phyloP scores from a whole-genome alignment of 2,113 vertebrate species.

The Spheniscus mendiculus region DNA sequence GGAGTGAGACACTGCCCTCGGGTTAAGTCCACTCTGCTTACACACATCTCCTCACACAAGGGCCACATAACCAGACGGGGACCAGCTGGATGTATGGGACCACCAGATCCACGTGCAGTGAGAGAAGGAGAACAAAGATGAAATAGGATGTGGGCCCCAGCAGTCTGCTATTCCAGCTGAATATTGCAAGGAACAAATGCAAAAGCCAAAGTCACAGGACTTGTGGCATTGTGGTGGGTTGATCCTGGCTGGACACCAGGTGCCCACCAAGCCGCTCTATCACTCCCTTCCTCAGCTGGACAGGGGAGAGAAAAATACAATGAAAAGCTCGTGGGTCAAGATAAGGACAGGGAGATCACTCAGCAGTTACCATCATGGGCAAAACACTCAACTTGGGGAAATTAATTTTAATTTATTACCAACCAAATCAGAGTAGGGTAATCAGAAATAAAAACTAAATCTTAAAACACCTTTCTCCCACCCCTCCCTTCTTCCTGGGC shows the following conservation, averaged over 20 bases:
- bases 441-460: not conserved
- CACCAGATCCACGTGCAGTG: not conserved
- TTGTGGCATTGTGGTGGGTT: not conserved
- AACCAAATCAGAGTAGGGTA: not conserved
- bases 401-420: not conserved
- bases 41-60: not conserved
- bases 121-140: not conserved
- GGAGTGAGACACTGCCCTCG: fast-evolving
- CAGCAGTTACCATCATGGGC: fast-evolving
- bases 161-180: not conserved
- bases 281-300: not conserved
- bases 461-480: not conserved
- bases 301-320: not conserved
- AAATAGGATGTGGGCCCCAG: not conserved
- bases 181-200: not conserved
- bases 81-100: not conserved
- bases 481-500: not conserved
- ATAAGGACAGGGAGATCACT: not conserved
- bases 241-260: not conserved
- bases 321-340: fast-evolving
- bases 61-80: not conserved
- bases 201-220: constrained; percentile 1
- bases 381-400: not conserved
- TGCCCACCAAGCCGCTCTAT: fast-evolving
- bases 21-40: not conserved